Evolutionary conservation across 2,888 invertebrate species (phyloP), one percentile per base, ranked within the genome.

Genomic region (Philhelius pedissequus): DNA sequence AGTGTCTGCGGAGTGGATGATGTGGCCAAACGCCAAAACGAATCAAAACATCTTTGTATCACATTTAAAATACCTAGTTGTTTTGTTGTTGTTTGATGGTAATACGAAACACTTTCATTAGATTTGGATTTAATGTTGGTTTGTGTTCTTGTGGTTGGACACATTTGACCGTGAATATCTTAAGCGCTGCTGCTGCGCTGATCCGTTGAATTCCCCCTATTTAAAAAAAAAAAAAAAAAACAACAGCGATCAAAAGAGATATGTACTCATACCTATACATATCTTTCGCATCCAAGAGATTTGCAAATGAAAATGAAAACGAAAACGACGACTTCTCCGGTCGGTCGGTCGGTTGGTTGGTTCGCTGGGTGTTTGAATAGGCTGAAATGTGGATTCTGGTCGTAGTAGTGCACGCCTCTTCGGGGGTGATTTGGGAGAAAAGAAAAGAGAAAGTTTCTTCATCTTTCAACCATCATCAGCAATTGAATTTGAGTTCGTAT

Each of bases 251-350:
- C 73, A 48, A 64, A 62, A 70, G 40, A 84, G 84, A 80, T 84
- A n/a, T n/a, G n/a, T n/a, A n/a, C n/a, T n/a, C n/a, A n/a, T n/a
- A n/a, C n/a, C n/a, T n/a, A n/a, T n/a, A n/a, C n/a, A n/a, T n/a
- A 83, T 74, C 60, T 74, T 77, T 68, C 45, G 58, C 32, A 68
- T 54, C 35, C 56, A 76, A 71, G 62, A 83, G 80, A 87, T 87
- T 87, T 87, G 86, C 86, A 87, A 87, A 88, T 86, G 87, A 84
- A 87, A 87, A 87, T 87, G 87, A 88, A 88, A 88, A 88, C 82
- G 87, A 87, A 87, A 86, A 86, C 74, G 18, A 43, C 22, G 52
- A 32, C 66, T 27, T 38, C 48, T 56, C 11, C 18, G 56, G 48
- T 45, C 76, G 62, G 68, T 74, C 25, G 74, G 43, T 54, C 2